These are phyloP conservation scores for Drosophila borealis DNA, from an alignment of 2,888 invertebrate genomes.

Conservation along the genomic window DNA sequence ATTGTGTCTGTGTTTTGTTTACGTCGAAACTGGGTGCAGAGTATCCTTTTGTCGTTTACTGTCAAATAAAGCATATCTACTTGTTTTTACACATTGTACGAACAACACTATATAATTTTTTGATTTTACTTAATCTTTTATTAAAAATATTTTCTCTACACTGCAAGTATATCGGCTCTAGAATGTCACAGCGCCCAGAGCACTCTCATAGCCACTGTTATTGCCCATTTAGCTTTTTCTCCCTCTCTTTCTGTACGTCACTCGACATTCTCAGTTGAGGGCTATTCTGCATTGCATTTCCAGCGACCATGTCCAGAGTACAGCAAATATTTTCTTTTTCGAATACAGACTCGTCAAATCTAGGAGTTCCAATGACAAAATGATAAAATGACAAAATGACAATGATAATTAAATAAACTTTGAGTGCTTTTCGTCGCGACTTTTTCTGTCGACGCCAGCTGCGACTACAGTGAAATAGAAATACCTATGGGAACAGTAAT, in stretches of 20 bases:
- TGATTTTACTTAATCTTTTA: no score
- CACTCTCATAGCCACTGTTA: not conserved
- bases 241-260: not conserved
- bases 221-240: not conserved
- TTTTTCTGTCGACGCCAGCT: slow-evolving; percentile 46
- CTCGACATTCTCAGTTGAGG: not conserved
- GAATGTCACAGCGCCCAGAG: not conserved
- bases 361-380: slow-evolving; percentile 9
- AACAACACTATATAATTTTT: no score
- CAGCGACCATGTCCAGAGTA: slow-evolving; percentile 13
- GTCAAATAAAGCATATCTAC: no score
- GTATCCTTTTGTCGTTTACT: no score
- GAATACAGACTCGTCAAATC: slow-evolving; percentile 18
- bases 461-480: slow-evolving; percentile 33
- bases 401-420: slow-evolving; percentile 78
- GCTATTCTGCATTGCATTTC: slow-evolving; percentile 8
- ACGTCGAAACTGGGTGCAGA: no score
- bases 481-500: slow-evolving; percentile 37
- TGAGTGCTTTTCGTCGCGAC: slow-evolving; percentile 72
- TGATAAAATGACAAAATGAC: slow-evolving; percentile 46
- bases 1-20: no score
- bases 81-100: no score
- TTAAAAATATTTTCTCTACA: not conserved
- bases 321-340: slow-evolving; percentile 39
- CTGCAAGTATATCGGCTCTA: not conserved